Percentiles rank a stretch among this genome's conserved stretches.
phyloP scores from a whole-genome alignment of 2,888 invertebrate genomes.

The Trachelus iudaicus region DNA sequence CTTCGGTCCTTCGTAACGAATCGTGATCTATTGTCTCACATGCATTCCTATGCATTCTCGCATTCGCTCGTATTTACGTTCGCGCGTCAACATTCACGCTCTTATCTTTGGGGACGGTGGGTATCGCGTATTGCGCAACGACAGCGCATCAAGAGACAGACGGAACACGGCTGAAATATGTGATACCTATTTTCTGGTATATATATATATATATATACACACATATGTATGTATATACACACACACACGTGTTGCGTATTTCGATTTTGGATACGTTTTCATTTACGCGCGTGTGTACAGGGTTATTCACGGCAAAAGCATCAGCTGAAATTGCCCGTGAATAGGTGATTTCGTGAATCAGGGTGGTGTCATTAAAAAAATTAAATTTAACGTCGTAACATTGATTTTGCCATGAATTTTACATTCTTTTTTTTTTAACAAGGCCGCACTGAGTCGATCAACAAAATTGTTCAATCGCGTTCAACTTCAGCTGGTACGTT shows the following conservation, averaged over 20 bases:
- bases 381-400: too few species aligned
- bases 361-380: too few species aligned
- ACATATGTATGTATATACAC: not conserved
- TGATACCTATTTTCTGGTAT: not conserved
- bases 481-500: too few species aligned
- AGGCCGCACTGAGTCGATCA: too few species aligned
- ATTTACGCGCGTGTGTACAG: too few species aligned
- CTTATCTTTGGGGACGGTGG: not conserved
- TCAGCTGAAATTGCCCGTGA: too few species aligned
- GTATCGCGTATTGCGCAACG: not conserved
- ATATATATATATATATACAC: not conserved
- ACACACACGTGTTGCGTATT: not conserved
- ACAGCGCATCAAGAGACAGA: not conserved
- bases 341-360: too few species aligned
- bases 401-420: too few species aligned
- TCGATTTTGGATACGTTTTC: too few species aligned
- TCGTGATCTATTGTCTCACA: not conserved
- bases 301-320: too few species aligned
- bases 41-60: not conserved
- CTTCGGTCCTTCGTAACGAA: not conserved
- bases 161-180: not conserved
- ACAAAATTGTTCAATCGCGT: too few species aligned
- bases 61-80: not conserved
- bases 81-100: not conserved
- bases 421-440: too few species aligned